Base-by-base conservation (phyloP, 1,140 invertebrate genomes). In the Hyles vespertilio region DNA sequence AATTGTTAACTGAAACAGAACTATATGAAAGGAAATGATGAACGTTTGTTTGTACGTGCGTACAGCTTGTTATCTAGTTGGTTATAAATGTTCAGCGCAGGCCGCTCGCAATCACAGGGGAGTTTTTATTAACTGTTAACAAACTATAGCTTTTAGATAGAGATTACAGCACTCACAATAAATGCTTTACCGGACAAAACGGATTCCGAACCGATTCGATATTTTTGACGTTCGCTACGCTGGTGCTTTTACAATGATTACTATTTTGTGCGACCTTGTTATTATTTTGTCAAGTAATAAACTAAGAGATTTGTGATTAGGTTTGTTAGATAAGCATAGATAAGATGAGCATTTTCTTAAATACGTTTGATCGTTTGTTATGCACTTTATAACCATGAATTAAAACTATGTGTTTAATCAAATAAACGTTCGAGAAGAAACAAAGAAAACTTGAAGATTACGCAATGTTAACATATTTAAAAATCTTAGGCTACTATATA, bases 101-200 rank as follows among this genome's bases (percentile, higher is more conserved):
- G 46, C 58, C 58, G 32, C 33, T 53, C 32, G 52, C 34, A 48
- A 52, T 56, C 64, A 54, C 64, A 33, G 22, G 61, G 59, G 58
- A 67, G 46, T 58, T 70, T 63, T 61, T 59, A 62, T 65, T 52
- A 62, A 48, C 56, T 63, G 56, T 64, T 63, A 61, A 58, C 60
- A 58, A 63, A 67, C 61, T 63, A 63, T 57, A 53, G 56, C 58
- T 66, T 65, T 69, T 63, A 63, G 44, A 52, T 11, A 58, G 59
- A 61, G 48, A 51, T 67, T 63, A 59, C 43, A 44, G 48, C 22
- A 22, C 50, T 49, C 50, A 55, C 51, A 58, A 58, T 61, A 54
- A 58, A 62, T 55, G 52, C 46, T 61, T 59, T 56, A 34, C 8
- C 45, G 52, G 36, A 49, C 49, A 48, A 56, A 58, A 63, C 47